Evolutionary conservation across 2,113 vertebrate species (phyloP), one percentile per base, ranked within the genome.

Genomic region (Pluvianellus socialis): DNA sequence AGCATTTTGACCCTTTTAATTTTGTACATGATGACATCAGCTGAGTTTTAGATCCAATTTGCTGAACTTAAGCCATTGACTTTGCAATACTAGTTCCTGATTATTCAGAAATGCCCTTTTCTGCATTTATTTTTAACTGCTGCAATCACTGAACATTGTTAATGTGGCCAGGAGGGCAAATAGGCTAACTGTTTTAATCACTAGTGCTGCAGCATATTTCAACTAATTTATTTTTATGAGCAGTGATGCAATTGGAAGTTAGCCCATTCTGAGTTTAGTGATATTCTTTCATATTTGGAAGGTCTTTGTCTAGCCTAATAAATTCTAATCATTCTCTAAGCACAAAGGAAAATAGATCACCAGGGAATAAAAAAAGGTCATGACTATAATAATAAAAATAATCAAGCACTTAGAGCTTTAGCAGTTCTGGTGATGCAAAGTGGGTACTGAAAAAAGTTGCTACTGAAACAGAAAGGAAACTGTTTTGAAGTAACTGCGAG

Each of bases 111-210:
- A 79, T 92, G 92, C 74, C 76, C 89, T 94, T 94, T 91, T 87
- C 94, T 95, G 49, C 86, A 59, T 94, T 95, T 96, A 97, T 97
- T 96, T 97, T 95, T 96, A 96, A 96, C 94, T 88, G 84, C 91
- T 86, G 81, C 58, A 95, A 93, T 96, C 94, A 92, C 59, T 92
- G 77, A 95, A 88, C 81, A 74, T 95, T 92, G 40, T 94, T 95
- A 94, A 91, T 95, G 50, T 80, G 89, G 45, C 94, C 40, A 2
- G 73, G 80, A 95, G 95, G 96, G 91, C 96, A 95, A 90, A 95
- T 56, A 95, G 66, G 66, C 94, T 92, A 92, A 95, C 92, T 93
- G 66, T 71, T 96, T 76, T 95, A 95, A 91, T 95, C 94, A 91
- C 71, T 94, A 86, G n/a, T 75, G 81, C 14, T 0, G 86, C 81